Base-by-base conservation (phyloP, 2,888 invertebrate species). In the Lochmaea crataegi region DNA sequence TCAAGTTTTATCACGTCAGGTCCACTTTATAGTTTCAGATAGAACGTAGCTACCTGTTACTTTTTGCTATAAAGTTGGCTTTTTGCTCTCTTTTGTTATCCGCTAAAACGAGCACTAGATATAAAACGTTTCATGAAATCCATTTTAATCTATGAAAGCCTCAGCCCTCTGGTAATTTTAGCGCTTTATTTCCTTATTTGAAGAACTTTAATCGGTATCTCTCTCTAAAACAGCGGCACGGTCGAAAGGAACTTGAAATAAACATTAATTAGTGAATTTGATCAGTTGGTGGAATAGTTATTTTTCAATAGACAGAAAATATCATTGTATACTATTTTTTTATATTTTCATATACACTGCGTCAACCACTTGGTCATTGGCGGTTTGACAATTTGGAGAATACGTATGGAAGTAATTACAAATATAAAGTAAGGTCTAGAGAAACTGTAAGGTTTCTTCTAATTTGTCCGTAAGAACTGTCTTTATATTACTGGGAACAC, bases 41-140 rank as follows among this genome's bases (percentile, higher is more conserved):
- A 48, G n/a, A 48, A 48, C 14, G 48, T 48, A 2, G 18, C 42
- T 42, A 63, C 61, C 61, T 63, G 61, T 63, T 63, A 63, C 61
- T 41, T 26, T 58, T 58, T 18, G 73, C 74, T 77, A 79, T 77
- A 78, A 80, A 76, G 68, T 9, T 41, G 16, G 11, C 41, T 41
- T 60, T 38, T 60, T 60, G n/a, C 7, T 76, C 76, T 71, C 57
- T 77, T 75, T 41, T 80, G 12, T 61, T 68, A 61, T 68, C 16
- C 51, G 10, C 51, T 38, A 18, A 61, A 60, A 68, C 51, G 61
- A 67, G 51, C 18, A 51, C 18, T 38, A 16, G 61, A 68, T 61
- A 61, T 68, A 68, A 68, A 68, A 61, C 68, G 68, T 68, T 68
- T 48, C 64, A 70, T 32, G 57, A 56, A 65, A 71, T 53, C 70